Base-by-base conservation (phyloP, 2,888 invertebrate species). In the Heliconius ismenius region DNA sequence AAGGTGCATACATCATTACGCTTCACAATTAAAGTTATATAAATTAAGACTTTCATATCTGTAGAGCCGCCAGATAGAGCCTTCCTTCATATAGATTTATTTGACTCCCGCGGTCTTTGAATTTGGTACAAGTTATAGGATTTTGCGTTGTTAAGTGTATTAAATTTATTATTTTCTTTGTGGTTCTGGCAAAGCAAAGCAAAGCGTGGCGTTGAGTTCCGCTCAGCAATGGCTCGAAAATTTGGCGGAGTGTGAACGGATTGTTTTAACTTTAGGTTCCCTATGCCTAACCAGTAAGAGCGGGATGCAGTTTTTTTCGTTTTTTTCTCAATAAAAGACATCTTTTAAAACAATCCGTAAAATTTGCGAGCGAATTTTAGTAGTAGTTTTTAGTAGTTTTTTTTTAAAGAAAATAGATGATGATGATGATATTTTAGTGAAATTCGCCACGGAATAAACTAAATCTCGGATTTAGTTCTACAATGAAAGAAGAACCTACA, bases 11-110 rank as follows among this genome's bases (percentile, higher is more conserved):
- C 73, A 79, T 78, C 76, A 79, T 70, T 62, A 77, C 78, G 77
- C 74, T 70, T 76, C 72, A 77, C 76, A 78, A 77, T 77, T 80
- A 78, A 77, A 79, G 73, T 75, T 49, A 76, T 78, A 81, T 81
- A 80, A 81, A 79, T 81, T 77, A 80, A 81, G 78, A 80, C 76
- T 78, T 79, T 79, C 79, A 79, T 76, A 73, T 78, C 76, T 73
- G 9, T 67, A 9, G 15, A 36, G 78, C 83, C 81, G 85, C 84
- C 82, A 79, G 83, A 91, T 89, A 89, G 87, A 87, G 85, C 87
- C 86, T 87, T 90, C 88, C 87, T 86, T n/a, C 58, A n/a, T 58
- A 90, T 91, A 91, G 90, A 90, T 90, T 81, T 87, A 86, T 85
- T 83, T 84, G 88, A 86, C 88, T 89, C 91, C 91, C 86, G 90